Evolutionary conservation across 1,140 invertebrate species (phyloP), one percentile per base, ranked within the genome.

Genomic region (Spodoptera frugiperda): DNA sequence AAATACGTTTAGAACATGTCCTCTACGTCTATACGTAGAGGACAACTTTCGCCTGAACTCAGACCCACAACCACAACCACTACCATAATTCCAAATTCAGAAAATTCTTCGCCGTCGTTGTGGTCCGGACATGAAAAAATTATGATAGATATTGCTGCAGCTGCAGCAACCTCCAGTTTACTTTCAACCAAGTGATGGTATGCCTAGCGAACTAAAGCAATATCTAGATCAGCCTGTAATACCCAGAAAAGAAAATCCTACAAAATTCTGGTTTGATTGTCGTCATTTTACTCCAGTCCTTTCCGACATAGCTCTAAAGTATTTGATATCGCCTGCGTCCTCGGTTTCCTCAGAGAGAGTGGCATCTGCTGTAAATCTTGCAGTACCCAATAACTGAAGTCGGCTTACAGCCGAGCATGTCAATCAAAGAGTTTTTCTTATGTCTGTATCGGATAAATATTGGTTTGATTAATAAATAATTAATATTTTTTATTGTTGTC

Each of bases 401-500:
- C 73, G 84, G 68, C 77, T 80, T 67, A 86, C 86, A 81, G 78
- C 77, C 39, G 82, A 84, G 74, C 82, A 85, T 54, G 51, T 86
- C 78, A 84, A 84, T 55, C 71, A 81, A 63, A 85, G 79, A 81
- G 83, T 85, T 68, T 80, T 87, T 82, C 78, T 83, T 54, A 78
- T 83, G 78, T 83, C 86, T 72, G 51, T 86, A 84, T 82, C 77
- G 53, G 78, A 84, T 67, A 81, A 84, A 79, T 83, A 84, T 79
- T 84, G 83, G 82, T 83, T 82, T 81, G 63, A 79, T 78, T 81
- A 79, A 85, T 76, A 78, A 51, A 51, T 51, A 51, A 51, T n/a
- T 51, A 51, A 51, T 51, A 51, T n/a, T 14, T 51, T 49, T 51
- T 51, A 51, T 51, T 51, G 48, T 51, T 51, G 48, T 51, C 48